phyloP scores from a whole-genome alignment of 2,888 invertebrate genomes.

The Agrochola litura region DNA sequence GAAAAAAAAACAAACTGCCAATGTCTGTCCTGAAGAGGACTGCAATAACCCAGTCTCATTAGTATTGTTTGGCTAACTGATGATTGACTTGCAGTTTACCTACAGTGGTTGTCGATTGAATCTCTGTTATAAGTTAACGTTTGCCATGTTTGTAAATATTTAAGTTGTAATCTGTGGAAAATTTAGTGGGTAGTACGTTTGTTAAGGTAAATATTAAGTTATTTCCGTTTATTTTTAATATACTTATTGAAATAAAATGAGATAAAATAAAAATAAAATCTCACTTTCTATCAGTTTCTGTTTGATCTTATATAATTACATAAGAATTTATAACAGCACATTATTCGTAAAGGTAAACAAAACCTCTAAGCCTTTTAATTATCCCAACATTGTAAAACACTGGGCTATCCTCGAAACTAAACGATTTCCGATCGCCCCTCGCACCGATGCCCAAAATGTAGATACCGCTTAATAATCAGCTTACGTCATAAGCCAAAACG shows the following conservation, averaged over 20 bases:
- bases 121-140: not conserved
- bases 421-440: slow-evolving; percentile 41
- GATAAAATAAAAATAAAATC: too few species aligned
- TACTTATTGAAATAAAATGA: too few species aligned
- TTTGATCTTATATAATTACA: not conserved
- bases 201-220: too few species aligned
- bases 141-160: too few species aligned
- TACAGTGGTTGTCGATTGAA: not conserved
- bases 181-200: too few species aligned
- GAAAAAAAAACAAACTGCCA: too few species aligned
- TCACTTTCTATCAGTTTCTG: not conserved
- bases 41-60: not conserved
- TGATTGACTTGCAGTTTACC: not conserved
- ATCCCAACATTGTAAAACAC: slow-evolving; percentile 31
- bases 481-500: slow-evolving; percentile 57
- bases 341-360: not conserved
- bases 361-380: slow-evolving; percentile 10
- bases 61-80: not conserved
- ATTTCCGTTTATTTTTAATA: too few species aligned
- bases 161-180: too few species aligned
- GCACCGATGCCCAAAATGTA: slow-evolving; percentile 38
- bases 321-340: not conserved
- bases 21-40: not conserved
- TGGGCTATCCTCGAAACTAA: slow-evolving; percentile 24
- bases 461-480: slow-evolving; percentile 49